Base-by-base conservation (phyloP, 2,797 vertebrate species). In the Alcedo quadribrachys region DNA sequence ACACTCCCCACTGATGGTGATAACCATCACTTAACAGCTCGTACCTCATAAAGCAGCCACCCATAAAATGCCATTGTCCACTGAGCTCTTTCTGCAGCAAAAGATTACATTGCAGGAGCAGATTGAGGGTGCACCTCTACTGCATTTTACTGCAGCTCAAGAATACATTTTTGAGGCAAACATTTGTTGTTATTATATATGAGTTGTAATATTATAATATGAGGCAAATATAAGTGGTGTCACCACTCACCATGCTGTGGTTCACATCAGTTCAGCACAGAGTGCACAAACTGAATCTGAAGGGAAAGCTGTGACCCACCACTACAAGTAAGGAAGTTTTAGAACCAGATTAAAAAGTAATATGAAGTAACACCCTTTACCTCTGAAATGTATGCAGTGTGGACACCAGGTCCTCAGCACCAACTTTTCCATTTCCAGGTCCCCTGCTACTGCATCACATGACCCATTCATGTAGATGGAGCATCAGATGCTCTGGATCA, bases 1-100 rank as follows among this genome's bases (percentile, higher is more conserved):
- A 58, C 19, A 79, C 81, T 62, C 67, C 8, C 14, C 32, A 83
- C 2, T 81, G 51, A 63, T 28, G 40, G 51, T 27, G 62, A 91
- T 66, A 93, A 85, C 63, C 25, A 78, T 85, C 85, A 87, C 50
- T 35, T 63, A 80, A 81, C 45, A 85, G 28, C 37, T 54, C 25
- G 16, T 58, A 76, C 30, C 69, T 75, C 33, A 66, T 21, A 84
- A 89, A 84, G 74, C 51, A 83, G 54, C n/a, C 55, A 85, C 11
- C 12, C 55, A 73, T 63, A 73, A 89, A 91, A 50, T 37, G 33
- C 12, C 54, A 45, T 27, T 53, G 33, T 79, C 54, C 19, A 61
- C 8, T 1, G 24, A 85, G 35, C 24, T 69, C 27, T 25, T 76
- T 42, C 50, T 69, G 16, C 73, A 88, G 43, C 10, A 68, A 30